Percentiles rank a stretch among this genome's conserved stretches.
Conservation (phyloP, 2,797 vertebrate genomes). For the Brachyrhaphis roseni region DNA sequence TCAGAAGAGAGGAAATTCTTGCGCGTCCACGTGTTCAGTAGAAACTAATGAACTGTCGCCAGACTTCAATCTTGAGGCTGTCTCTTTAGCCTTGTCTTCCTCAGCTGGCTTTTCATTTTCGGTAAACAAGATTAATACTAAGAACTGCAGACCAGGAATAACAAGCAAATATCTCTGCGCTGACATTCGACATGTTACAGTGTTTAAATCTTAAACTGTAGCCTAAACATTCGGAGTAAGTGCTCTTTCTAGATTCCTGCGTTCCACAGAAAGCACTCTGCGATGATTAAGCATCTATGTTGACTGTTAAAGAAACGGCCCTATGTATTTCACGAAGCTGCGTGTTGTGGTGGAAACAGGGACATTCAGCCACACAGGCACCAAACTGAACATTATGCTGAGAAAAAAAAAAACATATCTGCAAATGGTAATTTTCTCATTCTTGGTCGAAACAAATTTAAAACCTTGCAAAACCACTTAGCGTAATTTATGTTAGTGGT, state of each 20-base stretch:
- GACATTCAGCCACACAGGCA: neutral
- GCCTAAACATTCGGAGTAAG: neutral
- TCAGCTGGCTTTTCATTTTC: neutral
- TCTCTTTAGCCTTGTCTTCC: neutral
- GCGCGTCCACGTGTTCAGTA: slow-evolving; percentile 8
- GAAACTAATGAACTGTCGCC: neutral
- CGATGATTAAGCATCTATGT: neutral
- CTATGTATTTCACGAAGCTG: neutral
- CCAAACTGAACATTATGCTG: slow-evolving; percentile 1
- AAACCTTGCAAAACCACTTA: neutral
- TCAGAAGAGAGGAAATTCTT: slow-evolving; percentile 19
- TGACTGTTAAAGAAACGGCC: neutral
- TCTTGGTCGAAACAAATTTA: neutral
- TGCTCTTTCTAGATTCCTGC: neutral
- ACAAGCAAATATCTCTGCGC: neutral
- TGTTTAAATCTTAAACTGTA: neutral
- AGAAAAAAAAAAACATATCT: neutral
- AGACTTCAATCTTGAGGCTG: neutral
- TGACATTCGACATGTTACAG: neutral
- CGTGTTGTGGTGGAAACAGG: neutral
- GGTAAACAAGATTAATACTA: slow-evolving; percentile 1
- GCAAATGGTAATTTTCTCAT: slow-evolving; percentile 2
- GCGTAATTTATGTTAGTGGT: neutral
- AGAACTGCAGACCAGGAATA: neutral
- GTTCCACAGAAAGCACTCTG: neutral